These are phyloP conservation scores for cattle (Bos taurus) DNA, from an alignment of 2,113 vertebrate species.

Conservation along the genomic window DNA sequence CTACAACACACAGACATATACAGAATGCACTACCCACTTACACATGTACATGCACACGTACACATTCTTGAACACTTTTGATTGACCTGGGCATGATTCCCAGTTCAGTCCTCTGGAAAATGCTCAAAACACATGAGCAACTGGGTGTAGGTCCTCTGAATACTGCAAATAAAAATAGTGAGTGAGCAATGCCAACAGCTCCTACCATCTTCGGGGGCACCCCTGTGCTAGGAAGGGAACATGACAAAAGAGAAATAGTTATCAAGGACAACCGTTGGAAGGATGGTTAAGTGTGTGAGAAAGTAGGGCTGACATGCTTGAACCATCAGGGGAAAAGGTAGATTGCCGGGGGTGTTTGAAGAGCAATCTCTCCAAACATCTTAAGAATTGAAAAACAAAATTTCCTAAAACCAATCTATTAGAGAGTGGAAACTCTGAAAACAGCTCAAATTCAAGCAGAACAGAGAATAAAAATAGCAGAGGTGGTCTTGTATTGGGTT, in stretches of 20 bases:
- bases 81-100: not conserved
- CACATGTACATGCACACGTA: rapidly evolving
- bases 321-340: not conserved
- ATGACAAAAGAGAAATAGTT: not conserved
- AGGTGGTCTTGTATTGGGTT: not conserved
- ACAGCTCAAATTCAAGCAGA: not conserved
- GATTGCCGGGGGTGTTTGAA: not conserved
- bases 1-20: not conserved
- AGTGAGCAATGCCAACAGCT: not conserved
- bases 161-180: not conserved
- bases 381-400: not conserved
- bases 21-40: not conserved
- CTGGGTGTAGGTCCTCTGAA: not conserved
- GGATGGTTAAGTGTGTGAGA: not conserved
- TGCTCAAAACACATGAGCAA: not conserved
- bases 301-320: not conserved
- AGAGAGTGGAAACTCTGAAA: not conserved
- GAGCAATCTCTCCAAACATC: not conserved
- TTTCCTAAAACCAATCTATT: not conserved
- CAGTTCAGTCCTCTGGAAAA: not conserved
- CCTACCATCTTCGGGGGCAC: rapidly evolving
- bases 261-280: not conserved
- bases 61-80: not conserved
- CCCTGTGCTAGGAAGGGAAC: not conserved
- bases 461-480: not conserved